Base-by-base conservation (phyloP, 2,888 invertebrate species). In the Apamea crenata region DNA sequence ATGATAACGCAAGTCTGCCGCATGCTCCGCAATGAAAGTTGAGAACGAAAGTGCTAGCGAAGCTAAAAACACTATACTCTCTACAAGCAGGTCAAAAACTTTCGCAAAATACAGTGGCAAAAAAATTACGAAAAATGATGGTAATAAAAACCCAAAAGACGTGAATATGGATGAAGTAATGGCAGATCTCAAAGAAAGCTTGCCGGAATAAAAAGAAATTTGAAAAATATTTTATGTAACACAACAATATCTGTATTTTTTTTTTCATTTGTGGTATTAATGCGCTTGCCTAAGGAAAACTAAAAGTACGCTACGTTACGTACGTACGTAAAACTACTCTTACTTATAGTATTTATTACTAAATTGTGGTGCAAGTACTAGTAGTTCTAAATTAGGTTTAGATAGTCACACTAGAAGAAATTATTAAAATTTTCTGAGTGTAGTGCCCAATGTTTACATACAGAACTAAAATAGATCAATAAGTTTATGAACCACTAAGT, bases 131-230 rank as follows among this genome's bases (percentile, higher is more conserved):
- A 91, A 90, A 44, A 92, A 88, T 61, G 90, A 90, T 32, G 86
- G 84, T 65, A 85, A 81, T 3, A 82, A 80, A 16, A 75, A 74
- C 2, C 68, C 89, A n/a, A 89, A 86, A 66, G 91, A 91, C 80
- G 87, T 95, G 0, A 93, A 96, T 82, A 94, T 96, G 89, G 96
- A 96, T 83, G 91, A 90, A 66, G 91, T 93, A 44, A 95, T 97
- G 88, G 91, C 94, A 82, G 97, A 97, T 79, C 90, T 97, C 68
- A 96, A 94, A 85, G 94, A 96, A 74, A 96, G 93, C 84, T 93
- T 97, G 80, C 97, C 97, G 18, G 82, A 92, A 90, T 93, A 91
- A 93, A 91, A 82, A 72, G 4, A 78, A 68, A 25, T 59, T 53
- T 25, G 32, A 32, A 32, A 14, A 59, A 44, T 32, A 32, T 36